These are phyloP conservation scores for Lophotis ruficrista DNA, from an alignment of 2,113 vertebrate genomes.

Conservation along the genomic window DNA sequence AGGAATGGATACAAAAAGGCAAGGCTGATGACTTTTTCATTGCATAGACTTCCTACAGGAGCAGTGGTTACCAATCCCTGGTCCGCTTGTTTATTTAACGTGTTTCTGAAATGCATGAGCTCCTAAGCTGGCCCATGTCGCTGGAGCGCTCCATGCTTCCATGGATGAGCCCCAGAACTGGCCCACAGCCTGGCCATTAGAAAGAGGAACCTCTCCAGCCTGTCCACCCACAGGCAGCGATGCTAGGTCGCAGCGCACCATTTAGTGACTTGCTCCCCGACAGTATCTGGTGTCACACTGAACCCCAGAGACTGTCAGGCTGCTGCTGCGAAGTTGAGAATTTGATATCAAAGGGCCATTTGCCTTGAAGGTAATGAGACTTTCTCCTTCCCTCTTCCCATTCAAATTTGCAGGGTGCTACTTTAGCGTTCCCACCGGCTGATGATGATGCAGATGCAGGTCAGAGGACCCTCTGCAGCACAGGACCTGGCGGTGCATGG, in stretches of 20 bases:
- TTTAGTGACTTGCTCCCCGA: neutral
- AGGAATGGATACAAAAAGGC: slow-evolving; percentile 20
- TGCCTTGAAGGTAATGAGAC: neutral
- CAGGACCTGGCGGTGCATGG: neutral
- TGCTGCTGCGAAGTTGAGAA: neutral
- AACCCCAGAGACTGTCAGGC: neutral
- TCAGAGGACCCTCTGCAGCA: neutral
- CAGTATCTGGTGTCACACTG: neutral
- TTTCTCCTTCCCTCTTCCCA: neutral
- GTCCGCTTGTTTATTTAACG: neutral
- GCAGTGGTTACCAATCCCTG: neutral
- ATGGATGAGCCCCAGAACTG: neutral
- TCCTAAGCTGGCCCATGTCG: neutral
- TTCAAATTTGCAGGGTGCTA: neutral
- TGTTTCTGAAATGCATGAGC: slow-evolving; percentile 22
- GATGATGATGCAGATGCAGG: neutral
- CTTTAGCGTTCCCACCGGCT: neutral
- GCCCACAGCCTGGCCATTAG: neutral
- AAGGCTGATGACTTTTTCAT: slow-evolving; percentile 26
- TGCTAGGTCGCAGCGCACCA: neutral
- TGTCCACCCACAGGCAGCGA: fast-evolving
- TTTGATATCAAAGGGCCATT: neutral
- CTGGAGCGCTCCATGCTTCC: neutral
- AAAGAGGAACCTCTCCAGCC: neutral
- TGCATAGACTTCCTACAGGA: slow-evolving; percentile 54